Base-by-base conservation (phyloP, 2,797 vertebrate species). In the Melanotaenia parkinsoni region DNA sequence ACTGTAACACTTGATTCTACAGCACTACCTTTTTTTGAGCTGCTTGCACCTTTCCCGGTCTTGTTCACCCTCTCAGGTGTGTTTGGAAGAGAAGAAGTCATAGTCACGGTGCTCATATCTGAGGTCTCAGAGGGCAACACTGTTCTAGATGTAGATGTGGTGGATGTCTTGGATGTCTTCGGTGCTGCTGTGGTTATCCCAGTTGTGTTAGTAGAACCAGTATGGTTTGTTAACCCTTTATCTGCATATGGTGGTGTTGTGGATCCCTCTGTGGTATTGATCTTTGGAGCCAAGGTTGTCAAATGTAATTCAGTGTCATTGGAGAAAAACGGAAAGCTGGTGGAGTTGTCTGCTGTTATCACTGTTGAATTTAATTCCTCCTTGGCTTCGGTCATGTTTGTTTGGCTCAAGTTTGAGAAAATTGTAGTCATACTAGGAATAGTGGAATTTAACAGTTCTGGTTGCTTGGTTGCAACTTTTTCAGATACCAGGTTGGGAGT, bases 21-120 rank as follows among this genome's bases (percentile, higher is more conserved):
- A 30, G 9, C 47, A 0, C 37, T 89, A 90, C 91, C 92, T 93
- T 83, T 87, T 0, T 87, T 89, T 37, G 85, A 80, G 79, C 54
- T 79, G 72, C 69, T 67, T 22, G 71, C 77, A 20, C 14, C 60
- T 60, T 73, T 73, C 50, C 82, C 77, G 1, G 87, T 84, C 20
- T 67, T 64, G 79, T 89, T 91, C 58, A 20, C 60, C 38, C 6
- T 63, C 50, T 77, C 79, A 2, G 84, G 33, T 58, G 82, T 59
- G 64, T 43, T 50, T 0, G 53, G 22, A 53, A 9, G 58, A 7
- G n/a, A 26, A 1, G 75, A 20, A 0, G 80, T 74, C 24, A 56
- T 58, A 22, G 67, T 53, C 18, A 0, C 4, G 10, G 72, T 32
- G 32, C 18, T 73, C 0, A 0, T 12, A 18, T 73, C 54, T 13